phyloP scores from a whole-genome alignment of 2,888 invertebrate species.

The Tetanocera ferruginea region DNA sequence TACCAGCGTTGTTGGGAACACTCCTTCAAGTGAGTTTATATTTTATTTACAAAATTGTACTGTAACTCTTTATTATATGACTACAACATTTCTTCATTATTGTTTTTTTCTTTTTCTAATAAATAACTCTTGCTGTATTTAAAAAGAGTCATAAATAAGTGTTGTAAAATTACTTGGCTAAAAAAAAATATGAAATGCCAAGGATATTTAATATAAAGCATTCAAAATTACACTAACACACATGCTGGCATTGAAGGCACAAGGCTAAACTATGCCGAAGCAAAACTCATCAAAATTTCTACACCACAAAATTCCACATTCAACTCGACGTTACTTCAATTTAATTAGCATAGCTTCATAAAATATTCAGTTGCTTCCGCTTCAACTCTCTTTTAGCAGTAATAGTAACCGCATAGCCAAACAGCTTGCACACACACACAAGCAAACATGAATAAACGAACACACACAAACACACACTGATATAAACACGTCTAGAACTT shows the following conservation, averaged over 20 bases:
- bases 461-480: constrained; percentile 32
- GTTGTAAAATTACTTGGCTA: too few relatives aligned
- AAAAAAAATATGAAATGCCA: too few relatives aligned
- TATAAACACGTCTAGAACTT: background rate
- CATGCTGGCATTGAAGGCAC: background rate
- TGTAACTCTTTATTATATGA: too few relatives aligned
- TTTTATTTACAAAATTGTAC: too few relatives aligned
- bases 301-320: constrained; percentile 16
- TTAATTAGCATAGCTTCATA: constrained; percentile 36
- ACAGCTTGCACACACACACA: constrained; percentile 16
- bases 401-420: constrained; percentile 13
- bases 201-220: too few relatives aligned
- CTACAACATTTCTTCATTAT: too few relatives aligned
- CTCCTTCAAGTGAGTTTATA: too few relatives aligned
- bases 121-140: too few relatives aligned
- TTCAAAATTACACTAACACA: too few relatives aligned
- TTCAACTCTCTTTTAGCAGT: constrained; percentile 3
- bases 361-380: constrained; percentile 30
- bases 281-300: constrained; percentile 25
- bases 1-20: too few relatives aligned
- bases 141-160: too few relatives aligned
- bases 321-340: constrained; percentile 17
- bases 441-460: constrained; percentile 16
- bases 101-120: too few relatives aligned
- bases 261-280: constrained; percentile 6